Base-by-base conservation (phyloP, 1,140 invertebrate genomes). In the Micrasema minimum region DNA sequence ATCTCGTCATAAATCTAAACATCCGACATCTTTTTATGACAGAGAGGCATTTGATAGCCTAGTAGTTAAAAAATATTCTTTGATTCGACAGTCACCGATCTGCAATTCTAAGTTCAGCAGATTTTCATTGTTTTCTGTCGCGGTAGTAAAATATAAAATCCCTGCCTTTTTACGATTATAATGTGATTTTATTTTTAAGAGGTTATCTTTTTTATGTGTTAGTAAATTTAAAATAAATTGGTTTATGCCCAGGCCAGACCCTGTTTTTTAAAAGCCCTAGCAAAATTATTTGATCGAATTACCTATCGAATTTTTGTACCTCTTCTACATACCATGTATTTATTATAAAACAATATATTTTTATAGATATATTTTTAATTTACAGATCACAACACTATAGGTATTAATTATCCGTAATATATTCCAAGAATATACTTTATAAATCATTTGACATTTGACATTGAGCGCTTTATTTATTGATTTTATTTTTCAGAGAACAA, bases 161-260 rank as follows among this genome's bases (percentile, higher is more conserved):
- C 51, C 7, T 7, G 26, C 26, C 26, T 51, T 69, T 69, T 69
- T 62, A 69, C 67, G 67, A 64, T 69, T 62, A 48, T 69, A 69
- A 62, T 62, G 46, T 45, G 43, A 64, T 64, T 64, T 64, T 64
- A 64, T 22, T 38, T 45, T 64, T 45, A 62, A 46, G n/a, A 11
- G 55, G 55, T 38, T 37, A 38, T 59, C 37, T 14, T 16, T 59
- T 41, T 59, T 37, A 41, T 41, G 18, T 9, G 22, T 18, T 10
- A 35, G 45, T 23, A 64, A 59, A 59, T 41, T 43, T 59, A 18
- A 41, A 59, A 59, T 59, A 59, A 59, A 59, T 41, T 59, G 37
- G 35, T 1, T 57, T 23, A 10, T 14, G 1, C n/a, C 26, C 37
- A 4, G 12, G 14, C 9, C 18, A 5, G n/a, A 45, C n/a, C n/a